Percentiles rank a stretch among this genome's conserved stretches.
Evolutionary conservation across 2,113 vertebrate genomes (phyloP).

Genomic region (Bubo blakistoni): DNA sequence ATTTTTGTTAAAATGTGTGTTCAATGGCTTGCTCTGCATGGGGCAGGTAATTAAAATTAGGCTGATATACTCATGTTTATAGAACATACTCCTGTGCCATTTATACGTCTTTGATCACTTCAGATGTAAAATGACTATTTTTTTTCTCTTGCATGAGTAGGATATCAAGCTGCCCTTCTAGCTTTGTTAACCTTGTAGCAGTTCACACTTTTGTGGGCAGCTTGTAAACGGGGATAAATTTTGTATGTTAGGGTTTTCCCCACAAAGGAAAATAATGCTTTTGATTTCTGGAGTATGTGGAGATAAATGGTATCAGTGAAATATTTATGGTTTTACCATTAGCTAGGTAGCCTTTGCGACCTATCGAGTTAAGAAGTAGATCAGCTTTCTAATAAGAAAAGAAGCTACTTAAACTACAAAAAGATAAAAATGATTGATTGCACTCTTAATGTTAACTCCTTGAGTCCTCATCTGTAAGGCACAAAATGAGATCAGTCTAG

Average conservation of each 20-base stretch:
- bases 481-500: not conserved
- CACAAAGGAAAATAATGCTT: not conserved
- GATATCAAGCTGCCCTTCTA: not conserved
- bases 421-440: not conserved
- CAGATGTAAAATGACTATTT: not conserved
- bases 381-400: not conserved
- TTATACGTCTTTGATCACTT: not conserved
- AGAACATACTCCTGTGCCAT: not conserved
- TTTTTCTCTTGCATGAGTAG: not conserved
- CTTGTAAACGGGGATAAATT: not conserved
- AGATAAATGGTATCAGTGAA: not conserved
- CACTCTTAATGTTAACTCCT: not conserved
- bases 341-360: not conserved
- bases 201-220: not conserved
- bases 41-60: not conserved
- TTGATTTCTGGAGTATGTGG: not conserved
- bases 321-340: not conserved
- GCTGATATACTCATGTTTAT: not conserved
- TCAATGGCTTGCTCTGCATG: not conserved
- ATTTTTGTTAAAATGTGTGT: not conserved
- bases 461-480: not conserved
- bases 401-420: not conserved
- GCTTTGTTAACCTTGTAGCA: not conserved
- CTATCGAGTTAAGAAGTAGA: not conserved
- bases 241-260: not conserved